phyloP scores from a whole-genome alignment of 2,113 vertebrate species.

The Hassar affinis region DNA sequence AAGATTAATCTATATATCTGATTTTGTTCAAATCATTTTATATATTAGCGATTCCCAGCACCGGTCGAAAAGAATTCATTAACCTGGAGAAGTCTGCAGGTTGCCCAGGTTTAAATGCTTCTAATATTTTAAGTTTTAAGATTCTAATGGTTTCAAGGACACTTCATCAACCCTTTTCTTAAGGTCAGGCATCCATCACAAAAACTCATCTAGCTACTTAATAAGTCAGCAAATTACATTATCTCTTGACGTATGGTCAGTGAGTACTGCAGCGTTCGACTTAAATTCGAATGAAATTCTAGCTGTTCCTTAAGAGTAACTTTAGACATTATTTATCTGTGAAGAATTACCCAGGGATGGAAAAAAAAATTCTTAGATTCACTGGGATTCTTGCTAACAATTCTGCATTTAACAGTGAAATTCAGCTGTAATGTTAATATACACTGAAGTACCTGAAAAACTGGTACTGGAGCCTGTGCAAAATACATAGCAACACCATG shows the following conservation, averaged over 20 bases:
- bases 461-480: no score
- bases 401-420: background rate
- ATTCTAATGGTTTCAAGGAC: background rate
- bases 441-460: no score
- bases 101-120: background rate
- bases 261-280: background rate
- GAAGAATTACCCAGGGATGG: background rate
- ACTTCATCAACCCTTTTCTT: background rate
- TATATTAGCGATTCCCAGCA: background rate
- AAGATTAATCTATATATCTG: constrained; percentile 1
- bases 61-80: background rate
- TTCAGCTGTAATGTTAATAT: background rate
- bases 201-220: background rate
- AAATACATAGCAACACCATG: no score
- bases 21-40: background rate
- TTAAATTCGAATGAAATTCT: background rate
- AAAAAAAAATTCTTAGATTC: background rate
- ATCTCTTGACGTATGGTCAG: background rate
- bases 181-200: background rate
- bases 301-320: background rate
- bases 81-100: background rate
- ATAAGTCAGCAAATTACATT: background rate
- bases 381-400: background rate
- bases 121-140: no score
- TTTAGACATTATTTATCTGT: background rate